Evolutionary conservation across 2,888 invertebrate species (phyloP).

Genomic region (Schizaphis graminum): DNA sequence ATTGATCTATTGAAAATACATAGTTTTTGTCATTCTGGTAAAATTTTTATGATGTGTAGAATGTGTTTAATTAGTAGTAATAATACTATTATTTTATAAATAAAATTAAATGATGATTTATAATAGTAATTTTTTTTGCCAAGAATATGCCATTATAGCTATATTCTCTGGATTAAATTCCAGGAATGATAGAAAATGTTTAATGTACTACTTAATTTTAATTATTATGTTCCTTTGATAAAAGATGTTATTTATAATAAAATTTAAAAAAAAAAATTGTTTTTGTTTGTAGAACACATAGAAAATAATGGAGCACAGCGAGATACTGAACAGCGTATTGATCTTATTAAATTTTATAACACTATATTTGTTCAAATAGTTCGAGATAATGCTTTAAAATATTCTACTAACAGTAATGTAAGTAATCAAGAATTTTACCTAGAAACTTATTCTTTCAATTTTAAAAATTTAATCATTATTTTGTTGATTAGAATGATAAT

Average conservation of each 20-base stretch:
- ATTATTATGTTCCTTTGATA: background rate
- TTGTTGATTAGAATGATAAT: conserved; percentile 69
- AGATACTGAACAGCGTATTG: conserved; percentile 78
- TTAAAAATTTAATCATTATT: background rate
- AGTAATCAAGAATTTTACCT: background rate
- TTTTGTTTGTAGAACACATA: conserved; percentile 64
- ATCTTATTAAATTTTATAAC: conserved; percentile 96
- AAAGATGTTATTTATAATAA: background rate
- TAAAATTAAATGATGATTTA: background rate
- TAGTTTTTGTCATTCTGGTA: background rate
- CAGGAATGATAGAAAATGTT: background rate
- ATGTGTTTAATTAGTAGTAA: background rate
- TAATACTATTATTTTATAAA: background rate
- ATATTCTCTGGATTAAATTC: background rate
- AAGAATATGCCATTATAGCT: background rate
- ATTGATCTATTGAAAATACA: background rate
- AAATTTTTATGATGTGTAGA: background rate
- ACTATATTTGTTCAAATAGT: conserved; percentile 87
- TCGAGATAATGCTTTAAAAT: conserved; percentile 82
- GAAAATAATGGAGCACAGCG: conserved; percentile 65
- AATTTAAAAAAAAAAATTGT: conserved; percentile 67
- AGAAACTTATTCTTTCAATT: background rate
- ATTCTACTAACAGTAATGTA: conserved; percentile 71
- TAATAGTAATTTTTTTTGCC: background rate
- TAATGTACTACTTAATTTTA: background rate